phyloP scores from a whole-genome alignment of 2,797 vertebrate genomes.

The Phoeniculus purpureus region DNA sequence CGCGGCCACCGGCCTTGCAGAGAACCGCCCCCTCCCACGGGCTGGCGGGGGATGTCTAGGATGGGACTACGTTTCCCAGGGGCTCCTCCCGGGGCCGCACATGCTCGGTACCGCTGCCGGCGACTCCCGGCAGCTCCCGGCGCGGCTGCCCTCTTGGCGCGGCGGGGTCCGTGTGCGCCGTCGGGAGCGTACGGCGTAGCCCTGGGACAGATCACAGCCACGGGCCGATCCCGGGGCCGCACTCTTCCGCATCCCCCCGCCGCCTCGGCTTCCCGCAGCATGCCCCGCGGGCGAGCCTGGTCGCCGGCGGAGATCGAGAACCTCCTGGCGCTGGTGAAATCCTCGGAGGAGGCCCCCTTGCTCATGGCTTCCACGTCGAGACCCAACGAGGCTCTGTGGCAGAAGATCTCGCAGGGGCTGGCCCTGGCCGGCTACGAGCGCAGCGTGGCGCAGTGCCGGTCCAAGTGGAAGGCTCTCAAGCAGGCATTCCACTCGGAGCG shows the following conservation, averaged over 20 bases:
- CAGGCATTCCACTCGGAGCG: conserved; percentile 58
- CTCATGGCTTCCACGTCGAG: conserved; percentile 59
- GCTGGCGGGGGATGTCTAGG: fast-evolving
- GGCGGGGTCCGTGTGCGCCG: not conserved
- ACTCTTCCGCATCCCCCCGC: not conserved
- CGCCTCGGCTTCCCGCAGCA: not conserved
- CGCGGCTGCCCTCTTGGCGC: not conserved
- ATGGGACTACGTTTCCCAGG: conserved; percentile 57
- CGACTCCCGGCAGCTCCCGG: not conserved
- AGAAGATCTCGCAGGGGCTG: not conserved
- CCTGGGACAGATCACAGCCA: not conserved
- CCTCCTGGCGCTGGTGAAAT: conserved; percentile 18
- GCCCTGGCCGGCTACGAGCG: not conserved
- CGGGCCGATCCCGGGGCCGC: not conserved
- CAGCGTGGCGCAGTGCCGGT: conserved; percentile 59
- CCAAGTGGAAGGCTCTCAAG: conserved; percentile 66
- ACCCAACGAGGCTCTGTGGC: conserved; percentile 57
- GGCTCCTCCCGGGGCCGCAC: not conserved
- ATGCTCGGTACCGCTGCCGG: conserved; percentile 1
- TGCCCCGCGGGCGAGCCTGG: conserved; percentile 52
- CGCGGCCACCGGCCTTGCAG: no score
- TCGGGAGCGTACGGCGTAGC: not conserved
- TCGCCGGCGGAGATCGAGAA: conserved; percentile 15
- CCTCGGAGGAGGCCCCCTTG: not conserved
- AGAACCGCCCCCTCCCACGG: no score